Evolutionary conservation across 2,113 vertebrate genomes (phyloP).

Genomic region (Ammodytes dubius): DNA sequence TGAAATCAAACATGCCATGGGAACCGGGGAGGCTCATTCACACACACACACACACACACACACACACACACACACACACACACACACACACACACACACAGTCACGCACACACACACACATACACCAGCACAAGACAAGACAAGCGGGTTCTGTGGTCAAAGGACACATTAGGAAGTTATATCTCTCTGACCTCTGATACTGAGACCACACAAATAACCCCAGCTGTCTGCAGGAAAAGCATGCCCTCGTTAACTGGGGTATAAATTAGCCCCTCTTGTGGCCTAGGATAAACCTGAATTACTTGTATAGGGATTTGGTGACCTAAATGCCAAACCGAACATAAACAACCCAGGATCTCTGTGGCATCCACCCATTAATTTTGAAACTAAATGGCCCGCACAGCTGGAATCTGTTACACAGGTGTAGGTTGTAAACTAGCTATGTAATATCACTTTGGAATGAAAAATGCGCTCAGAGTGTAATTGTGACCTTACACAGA

Average conservation of each 20-base stretch:
- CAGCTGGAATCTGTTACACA: constrained; percentile 71
- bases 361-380: constrained; percentile 54
- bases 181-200: constrained; percentile 78
- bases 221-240: constrained; percentile 64
- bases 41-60: constrained; percentile 36
- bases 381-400: constrained; percentile 45
- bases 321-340: constrained; percentile 66
- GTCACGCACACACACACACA: constrained; percentile 45
- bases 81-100: constrained; percentile 39
- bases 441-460: constrained; percentile 60
- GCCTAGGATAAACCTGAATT: constrained; percentile 56
- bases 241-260: constrained; percentile 56
- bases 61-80: constrained; percentile 30
- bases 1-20: constrained; percentile 76
- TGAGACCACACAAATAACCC: constrained; percentile 76
- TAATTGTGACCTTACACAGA: constrained; percentile 39
- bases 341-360: constrained; percentile 67
- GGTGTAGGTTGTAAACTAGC: constrained; percentile 70
- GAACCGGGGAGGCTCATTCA: constrained; percentile 59
- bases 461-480: constrained; percentile 42
- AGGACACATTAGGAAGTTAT: constrained; percentile 81
- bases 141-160: constrained; percentile 75
- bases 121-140: constrained; percentile 56
- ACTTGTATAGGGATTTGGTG: constrained; percentile 57
- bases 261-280: constrained; percentile 70